A percentile compares a stretch with the other conserved stretches of the same genome.
These are phyloP conservation scores for Pandion haliaetus DNA, from an alignment of 2,113 vertebrate species.

Conservation along the genomic window DNA sequence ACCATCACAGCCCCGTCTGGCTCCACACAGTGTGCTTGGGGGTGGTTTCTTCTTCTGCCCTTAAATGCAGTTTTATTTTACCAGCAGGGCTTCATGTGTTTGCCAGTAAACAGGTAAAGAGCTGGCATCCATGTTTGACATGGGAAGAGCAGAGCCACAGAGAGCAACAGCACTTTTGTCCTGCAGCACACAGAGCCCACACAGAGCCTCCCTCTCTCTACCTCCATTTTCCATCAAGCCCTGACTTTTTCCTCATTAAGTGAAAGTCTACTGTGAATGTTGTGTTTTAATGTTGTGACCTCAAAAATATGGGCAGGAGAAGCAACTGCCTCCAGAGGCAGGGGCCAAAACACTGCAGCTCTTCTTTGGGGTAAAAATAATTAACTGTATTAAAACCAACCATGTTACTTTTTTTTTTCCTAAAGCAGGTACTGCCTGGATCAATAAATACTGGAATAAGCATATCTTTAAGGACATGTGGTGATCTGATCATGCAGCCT, in stretches of 20 bases:
- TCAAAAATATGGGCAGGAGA: not conserved
- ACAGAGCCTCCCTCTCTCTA: accelerated
- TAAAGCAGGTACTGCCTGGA: not conserved
- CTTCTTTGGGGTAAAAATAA: not conserved
- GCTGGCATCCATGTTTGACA: accelerated
- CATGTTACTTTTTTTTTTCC: not conserved
- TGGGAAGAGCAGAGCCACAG: not conserved
- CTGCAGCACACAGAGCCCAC: not conserved
- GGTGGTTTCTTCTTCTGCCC: not conserved
- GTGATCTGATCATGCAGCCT: not conserved
- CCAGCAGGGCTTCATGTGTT: not conserved
- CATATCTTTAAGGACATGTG: not conserved
- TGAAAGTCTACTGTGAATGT: not conserved
- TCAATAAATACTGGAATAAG: not conserved
- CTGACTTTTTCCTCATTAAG: not conserved
- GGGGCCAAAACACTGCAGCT: not conserved
- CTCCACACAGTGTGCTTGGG: not conserved
- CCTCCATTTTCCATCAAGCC: not conserved
- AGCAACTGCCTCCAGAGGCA: not conserved
- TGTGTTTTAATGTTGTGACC: not conserved
- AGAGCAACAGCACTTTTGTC: not conserved
- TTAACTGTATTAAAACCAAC: not conserved
- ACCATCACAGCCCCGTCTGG: accelerated
- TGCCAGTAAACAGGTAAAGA: not conserved
- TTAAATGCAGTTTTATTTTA: not conserved